These are phyloP conservation scores for Axinella damicornis DNA, from an alignment of 37 sponge, comb jelly and placozoan genomes.

Conservation along the genomic window DNA sequence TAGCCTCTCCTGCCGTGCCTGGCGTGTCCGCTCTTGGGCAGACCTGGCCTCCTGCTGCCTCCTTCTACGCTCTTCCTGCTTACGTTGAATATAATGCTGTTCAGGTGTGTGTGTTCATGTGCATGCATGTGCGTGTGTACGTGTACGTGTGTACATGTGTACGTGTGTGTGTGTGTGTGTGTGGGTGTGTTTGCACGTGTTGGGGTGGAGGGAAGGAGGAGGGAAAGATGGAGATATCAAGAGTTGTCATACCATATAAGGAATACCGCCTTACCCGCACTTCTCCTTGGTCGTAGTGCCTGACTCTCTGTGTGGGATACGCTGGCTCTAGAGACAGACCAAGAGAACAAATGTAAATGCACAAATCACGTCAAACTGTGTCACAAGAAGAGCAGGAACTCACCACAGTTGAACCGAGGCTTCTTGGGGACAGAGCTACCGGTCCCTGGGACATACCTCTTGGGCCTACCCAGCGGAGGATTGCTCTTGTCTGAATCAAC, in stretches of 20 bases:
- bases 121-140: neutral
- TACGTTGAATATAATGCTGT: conserved; percentile 38
- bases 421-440: conserved; percentile 2
- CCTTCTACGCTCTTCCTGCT: conserved; percentile 59
- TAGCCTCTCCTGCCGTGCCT: conserved; percentile 43
- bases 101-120: neutral
- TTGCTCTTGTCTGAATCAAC: too few species aligned
- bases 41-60: conserved; percentile 24
- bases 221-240: too few species aligned
- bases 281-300: conserved; percentile 38
- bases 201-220: too few species aligned
- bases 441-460: too few species aligned
- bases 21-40: conserved; percentile 5
- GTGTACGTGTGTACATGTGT: neutral
- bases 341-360: too few species aligned
- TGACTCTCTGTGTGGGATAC: conserved; percentile 10
- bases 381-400: neutral
- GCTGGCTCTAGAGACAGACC: conserved; percentile 15
- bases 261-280: conserved; percentile 13
- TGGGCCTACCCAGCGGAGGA: too few species aligned
- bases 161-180: too few species aligned
- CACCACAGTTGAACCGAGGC: conserved; percentile 6
- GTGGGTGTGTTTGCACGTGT: too few species aligned
- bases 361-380: too few species aligned
- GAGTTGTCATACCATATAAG: too few species aligned